phyloP scores from a whole-genome alignment of 2,113 vertebrate genomes.

The Gopherus flavomarginatus region DNA sequence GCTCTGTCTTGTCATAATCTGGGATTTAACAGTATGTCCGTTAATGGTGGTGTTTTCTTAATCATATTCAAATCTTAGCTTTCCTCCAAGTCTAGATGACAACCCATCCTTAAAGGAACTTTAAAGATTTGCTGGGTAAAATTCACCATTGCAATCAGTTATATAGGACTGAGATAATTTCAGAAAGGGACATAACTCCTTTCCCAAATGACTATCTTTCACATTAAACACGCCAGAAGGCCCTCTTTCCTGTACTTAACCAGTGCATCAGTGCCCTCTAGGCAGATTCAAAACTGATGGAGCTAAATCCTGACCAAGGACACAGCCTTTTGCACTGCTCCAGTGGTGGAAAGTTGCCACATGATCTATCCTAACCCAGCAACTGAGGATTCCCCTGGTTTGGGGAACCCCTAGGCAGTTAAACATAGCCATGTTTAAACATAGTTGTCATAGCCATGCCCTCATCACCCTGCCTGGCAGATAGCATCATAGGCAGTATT shows the following conservation, averaged over 20 bases:
- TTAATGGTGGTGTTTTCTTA: neutral
- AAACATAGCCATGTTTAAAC: neutral
- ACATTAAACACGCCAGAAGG: rapidly evolving
- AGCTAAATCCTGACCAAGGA: neutral
- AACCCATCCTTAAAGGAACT: neutral
- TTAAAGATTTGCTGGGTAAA: neutral
- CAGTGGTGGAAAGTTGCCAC: neutral
- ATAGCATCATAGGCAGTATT: neutral
- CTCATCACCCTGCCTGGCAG: neutral
- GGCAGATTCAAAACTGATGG: neutral
- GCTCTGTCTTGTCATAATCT: neutral
- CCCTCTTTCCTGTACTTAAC: neutral
- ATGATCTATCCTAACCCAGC: rapidly evolving
- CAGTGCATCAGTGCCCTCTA: neutral
- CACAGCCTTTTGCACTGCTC: neutral
- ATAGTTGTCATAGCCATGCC: neutral
- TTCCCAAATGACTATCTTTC: rapidly evolving
- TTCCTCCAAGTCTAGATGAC: neutral
- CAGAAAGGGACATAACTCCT: neutral
- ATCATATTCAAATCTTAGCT: neutral
- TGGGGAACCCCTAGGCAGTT: rapidly evolving
- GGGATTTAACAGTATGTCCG: neutral
- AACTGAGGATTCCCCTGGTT: rapidly evolving
- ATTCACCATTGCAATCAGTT: neutral
- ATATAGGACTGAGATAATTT: neutral